Percentiles rank a stretch among this genome's conserved stretches.
Conservation (phyloP, 1,140 invertebrate species). For the Drosophila lini region DNA sequence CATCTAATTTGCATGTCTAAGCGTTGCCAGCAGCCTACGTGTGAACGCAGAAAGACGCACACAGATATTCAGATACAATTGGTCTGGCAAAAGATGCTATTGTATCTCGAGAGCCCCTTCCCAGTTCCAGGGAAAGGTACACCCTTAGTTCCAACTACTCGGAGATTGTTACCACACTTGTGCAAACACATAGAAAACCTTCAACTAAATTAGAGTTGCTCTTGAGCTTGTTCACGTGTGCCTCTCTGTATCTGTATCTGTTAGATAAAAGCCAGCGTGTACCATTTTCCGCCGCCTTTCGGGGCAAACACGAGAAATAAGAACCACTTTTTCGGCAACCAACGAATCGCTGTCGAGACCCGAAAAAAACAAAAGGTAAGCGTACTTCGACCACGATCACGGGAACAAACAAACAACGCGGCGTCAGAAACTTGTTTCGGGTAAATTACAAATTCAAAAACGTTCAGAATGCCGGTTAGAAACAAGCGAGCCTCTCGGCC, state of each 20-base stretch:
- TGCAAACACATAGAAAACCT: constrained; percentile 31
- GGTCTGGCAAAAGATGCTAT: constrained; percentile 24
- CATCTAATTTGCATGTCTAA: constrained; percentile 54
- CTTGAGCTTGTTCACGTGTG: constrained; percentile 33
- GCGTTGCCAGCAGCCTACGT: constrained; percentile 27
- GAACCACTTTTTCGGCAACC: constrained; percentile 51
- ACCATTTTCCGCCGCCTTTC: constrained; percentile 47
- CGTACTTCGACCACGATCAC: constrained; percentile 25
- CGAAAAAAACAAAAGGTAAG: constrained; percentile 32
- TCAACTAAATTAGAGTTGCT: constrained; percentile 56
- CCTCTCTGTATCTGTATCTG: constrained; percentile 38
- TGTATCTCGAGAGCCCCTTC: constrained; percentile 10
- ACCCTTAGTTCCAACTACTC: background rate
- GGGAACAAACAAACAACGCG: constrained; percentile 47
- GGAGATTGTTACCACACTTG: constrained; percentile 28
- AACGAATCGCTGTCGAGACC: constrained; percentile 30
- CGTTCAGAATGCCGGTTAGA: constrained; percentile 59
- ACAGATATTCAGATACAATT: constrained; percentile 11
- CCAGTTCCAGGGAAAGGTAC: constrained; percentile 1
- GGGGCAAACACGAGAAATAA: constrained; percentile 35
- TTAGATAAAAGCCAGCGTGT: constrained; percentile 58
- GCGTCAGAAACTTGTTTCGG: constrained; percentile 62
- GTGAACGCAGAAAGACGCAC: constrained; percentile 15
- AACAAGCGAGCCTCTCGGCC: constrained; percentile 67
- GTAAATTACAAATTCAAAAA: constrained; percentile 64